phyloP scores from a whole-genome alignment of 1,140 invertebrate genomes.

The Hylaeus volcanicus region DNA sequence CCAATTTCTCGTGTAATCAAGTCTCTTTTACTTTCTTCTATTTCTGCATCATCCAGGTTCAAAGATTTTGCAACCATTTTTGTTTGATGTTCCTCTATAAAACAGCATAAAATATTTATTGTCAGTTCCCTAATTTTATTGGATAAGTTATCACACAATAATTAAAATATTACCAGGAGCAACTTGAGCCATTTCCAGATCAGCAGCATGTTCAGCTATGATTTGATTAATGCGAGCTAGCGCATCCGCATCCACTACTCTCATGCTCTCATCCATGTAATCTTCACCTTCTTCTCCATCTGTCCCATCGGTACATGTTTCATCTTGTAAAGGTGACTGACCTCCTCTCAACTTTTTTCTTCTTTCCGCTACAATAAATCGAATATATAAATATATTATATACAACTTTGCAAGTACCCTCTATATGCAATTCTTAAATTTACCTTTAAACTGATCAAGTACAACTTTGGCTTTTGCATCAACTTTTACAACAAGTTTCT shows the following conservation, averaged over 20 bases:
- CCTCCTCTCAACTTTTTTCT: slow-evolving; percentile 82
- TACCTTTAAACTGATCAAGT: slow-evolving; percentile 95
- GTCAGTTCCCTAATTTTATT: not conserved
- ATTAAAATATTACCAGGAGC: slow-evolving; percentile 71
- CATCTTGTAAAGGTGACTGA: slow-evolving; percentile 83
- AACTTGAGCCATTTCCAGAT: slow-evolving; percentile 84
- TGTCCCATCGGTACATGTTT: slow-evolving; percentile 80
- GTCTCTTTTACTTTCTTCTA: slow-evolving; percentile 98
- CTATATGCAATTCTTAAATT: slow-evolving; percentile 26
- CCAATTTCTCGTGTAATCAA: slow-evolving; percentile 98
- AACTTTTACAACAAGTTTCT: slow-evolving; percentile 97
- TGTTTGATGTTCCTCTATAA: slow-evolving; percentile 83
- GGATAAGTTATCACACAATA: not conserved
- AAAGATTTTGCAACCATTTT: slow-evolving; percentile 83
- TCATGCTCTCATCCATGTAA: slow-evolving; percentile 91
- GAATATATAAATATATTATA: not conserved
- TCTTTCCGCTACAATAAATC: slow-evolving; percentile 79
- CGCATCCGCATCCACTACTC: slow-evolving; percentile 86
- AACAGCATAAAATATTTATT: slow-evolving; percentile 36
- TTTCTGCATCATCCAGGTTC: slow-evolving; percentile 89
- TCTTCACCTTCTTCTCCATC: slow-evolving; percentile 83
- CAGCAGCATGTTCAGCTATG: slow-evolving; percentile 90
- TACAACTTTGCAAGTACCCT: not conserved
- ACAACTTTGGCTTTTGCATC: slow-evolving; percentile 98
- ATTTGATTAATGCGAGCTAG: slow-evolving; percentile 89